Evolutionary conservation across 1,140 invertebrate species (phyloP), one percentile per base, ranked within the genome.

Genomic region (Asbolus verrucosus): DNA sequence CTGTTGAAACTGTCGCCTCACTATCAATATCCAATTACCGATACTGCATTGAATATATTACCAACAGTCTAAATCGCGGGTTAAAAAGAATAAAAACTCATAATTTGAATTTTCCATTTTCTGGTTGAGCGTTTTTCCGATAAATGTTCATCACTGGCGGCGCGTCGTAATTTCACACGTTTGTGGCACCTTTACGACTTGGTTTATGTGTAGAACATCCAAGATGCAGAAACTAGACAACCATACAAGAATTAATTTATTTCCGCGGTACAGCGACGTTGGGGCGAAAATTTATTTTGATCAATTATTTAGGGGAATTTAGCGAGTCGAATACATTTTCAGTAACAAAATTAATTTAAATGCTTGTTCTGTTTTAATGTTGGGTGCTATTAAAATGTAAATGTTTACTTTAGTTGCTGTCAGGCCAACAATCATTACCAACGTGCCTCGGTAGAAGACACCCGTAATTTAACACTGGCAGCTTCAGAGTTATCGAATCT

Each of bases 231-330:
- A 6, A 11, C 5, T 36, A 27, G 9, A 50, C n/a, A 27, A 50
- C 46, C 19, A 18, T n/a, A n/a, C n/a, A 21, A 19, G 13, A 4
- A 9, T 54, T 4, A 54, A 27, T 43, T 8, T 54, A 54, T 54
- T 46, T 16, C 21, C 15, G 11, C 19, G 6, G 21, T 9, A 21
- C 21, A 54, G 21, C 46, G 21, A 54, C 46, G 24, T 54, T 54
- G 19, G 24, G 0, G 46, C 11, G 21, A 54, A 13, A 54, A 54
- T 54, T 54, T 27, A 54, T 21, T 54, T 54, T 27, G 21, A 54
- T 54, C 46, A 54, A 54, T 54, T 54, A 54, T 54, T 54, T 54
- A 21, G 46, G 46, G 21, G 46, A 54, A 30, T 54, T 54, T 27
- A 30, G 46, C 19, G 24, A 54, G n/a, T 14, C 27, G 46, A 54